phyloP scores from a whole-genome alignment of 2,888 invertebrate genomes.

The Lissocephala sabroskyi region DNA sequence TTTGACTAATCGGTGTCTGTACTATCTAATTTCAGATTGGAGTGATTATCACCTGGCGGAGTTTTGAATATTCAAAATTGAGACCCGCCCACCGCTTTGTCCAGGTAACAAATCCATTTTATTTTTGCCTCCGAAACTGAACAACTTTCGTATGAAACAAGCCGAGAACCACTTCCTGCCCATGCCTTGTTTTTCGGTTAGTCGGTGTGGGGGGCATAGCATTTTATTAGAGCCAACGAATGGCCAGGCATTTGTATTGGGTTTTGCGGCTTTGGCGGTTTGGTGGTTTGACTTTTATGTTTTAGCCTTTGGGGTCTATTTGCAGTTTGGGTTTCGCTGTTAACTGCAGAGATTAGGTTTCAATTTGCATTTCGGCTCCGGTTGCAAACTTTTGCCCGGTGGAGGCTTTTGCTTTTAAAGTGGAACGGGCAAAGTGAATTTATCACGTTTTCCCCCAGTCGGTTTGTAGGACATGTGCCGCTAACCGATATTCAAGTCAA shows the following conservation, averaged over 20 bases:
- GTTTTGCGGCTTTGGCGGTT: background rate
- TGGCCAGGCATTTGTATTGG: background rate
- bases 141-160: slow-evolving; percentile 7
- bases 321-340: slow-evolving; percentile 12
- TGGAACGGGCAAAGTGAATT: slow-evolving; percentile 41
- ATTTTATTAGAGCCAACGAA: slow-evolving; percentile 53
- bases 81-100: slow-evolving; percentile 47
- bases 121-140: slow-evolving; percentile 5
- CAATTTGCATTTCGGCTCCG: slow-evolving; percentile 59
- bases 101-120: too few relatives aligned
- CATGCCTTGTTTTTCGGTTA: too few relatives aligned
- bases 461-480: slow-evolving; percentile 68
- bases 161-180: slow-evolving; percentile 21
- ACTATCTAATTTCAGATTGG: slow-evolving; percentile 53
- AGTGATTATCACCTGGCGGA: slow-evolving; percentile 48
- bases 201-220: slow-evolving; percentile 49
- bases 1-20: too few relatives aligned
- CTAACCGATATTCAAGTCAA: slow-evolving; percentile 60
- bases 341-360: slow-evolving; percentile 53
- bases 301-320: slow-evolving; percentile 2
- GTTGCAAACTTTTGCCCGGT: background rate
- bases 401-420: slow-evolving; percentile 15
- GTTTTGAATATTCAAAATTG: slow-evolving; percentile 56
- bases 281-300: background rate
- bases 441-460: slow-evolving; percentile 56